phyloP scores from a whole-genome alignment of 2,113 vertebrate genomes.

The Otis tarda region DNA sequence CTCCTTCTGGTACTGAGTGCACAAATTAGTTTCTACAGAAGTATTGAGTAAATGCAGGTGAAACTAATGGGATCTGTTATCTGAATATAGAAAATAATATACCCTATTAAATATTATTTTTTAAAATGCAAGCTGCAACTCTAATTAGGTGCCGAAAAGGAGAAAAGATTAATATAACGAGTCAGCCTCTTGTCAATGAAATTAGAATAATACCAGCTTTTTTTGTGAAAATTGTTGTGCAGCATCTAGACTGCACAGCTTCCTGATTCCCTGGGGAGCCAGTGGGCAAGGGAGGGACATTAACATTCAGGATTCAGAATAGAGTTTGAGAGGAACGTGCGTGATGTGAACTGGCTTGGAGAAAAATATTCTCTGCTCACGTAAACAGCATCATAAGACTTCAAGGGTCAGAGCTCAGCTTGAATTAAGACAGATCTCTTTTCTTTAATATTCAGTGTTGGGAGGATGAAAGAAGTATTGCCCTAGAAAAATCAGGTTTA shows the following conservation, averaged over 20 bases:
- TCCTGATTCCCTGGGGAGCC: background rate
- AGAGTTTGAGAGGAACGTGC: background rate
- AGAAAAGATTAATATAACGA: background rate
- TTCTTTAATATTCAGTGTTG: conserved; percentile 24
- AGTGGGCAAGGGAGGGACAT: background rate
- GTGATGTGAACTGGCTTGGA: background rate
- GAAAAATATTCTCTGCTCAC: background rate
- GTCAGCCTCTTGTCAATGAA: background rate
- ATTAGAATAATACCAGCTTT: conserved; percentile 10
- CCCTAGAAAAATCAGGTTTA: conserved; percentile 37
- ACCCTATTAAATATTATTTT: background rate
- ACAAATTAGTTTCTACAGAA: conserved; percentile 34
- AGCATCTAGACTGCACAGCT: background rate
- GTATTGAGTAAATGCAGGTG: conserved; percentile 36
- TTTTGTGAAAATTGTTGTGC: background rate
- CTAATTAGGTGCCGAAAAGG: background rate
- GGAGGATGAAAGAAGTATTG: conserved; percentile 35
- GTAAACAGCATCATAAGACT: background rate
- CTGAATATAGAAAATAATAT: conserved; percentile 44
- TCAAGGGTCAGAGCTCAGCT: conserved; percentile 23
- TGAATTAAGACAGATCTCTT: conserved; percentile 33
- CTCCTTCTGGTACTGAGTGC: conserved; percentile 11
- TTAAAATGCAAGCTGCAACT: background rate
- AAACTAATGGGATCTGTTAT: conserved; percentile 44
- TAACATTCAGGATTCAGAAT: background rate